Percentiles rank a stretch among this genome's conserved stretches.
Evolutionary conservation across 2,888 invertebrate genomes (phyloP).

Genomic region (Drosophila gaucha): DNA sequence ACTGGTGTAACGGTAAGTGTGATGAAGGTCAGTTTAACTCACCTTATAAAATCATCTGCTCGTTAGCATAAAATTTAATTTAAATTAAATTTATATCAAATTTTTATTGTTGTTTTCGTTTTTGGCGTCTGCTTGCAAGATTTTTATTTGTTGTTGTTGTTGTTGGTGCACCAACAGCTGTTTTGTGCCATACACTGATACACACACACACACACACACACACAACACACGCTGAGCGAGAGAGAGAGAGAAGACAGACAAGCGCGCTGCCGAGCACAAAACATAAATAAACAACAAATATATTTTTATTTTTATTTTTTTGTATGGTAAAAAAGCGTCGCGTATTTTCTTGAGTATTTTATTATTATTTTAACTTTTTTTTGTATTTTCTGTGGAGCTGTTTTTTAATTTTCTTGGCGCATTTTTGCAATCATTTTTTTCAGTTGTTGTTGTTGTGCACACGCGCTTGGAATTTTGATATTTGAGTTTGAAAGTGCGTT

Average conservation of each 20-base stretch:
- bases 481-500: constrained; percentile 24
- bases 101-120: constrained; percentile 27
- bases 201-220: not conserved
- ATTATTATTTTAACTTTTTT: constrained; percentile 20
- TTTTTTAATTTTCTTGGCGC: constrained; percentile 45
- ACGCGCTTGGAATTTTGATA: constrained; percentile 43
- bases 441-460: constrained; percentile 37
- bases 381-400: constrained; percentile 23
- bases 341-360: constrained; percentile 34
- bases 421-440: constrained; percentile 44
- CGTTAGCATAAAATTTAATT: constrained; percentile 12
- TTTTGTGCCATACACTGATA: constrained; percentile 44
- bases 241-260: constrained; percentile 9
- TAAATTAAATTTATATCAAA: constrained; percentile 9
- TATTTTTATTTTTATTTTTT: constrained; percentile 28
- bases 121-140: constrained; percentile 19
- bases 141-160: constrained; percentile 28
- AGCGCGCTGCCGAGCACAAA: constrained; percentile 31
- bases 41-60: constrained; percentile 29
- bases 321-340: constrained; percentile 26
- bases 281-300: constrained; percentile 70
- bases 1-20: constrained; percentile 1
- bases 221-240: constrained; percentile 16
- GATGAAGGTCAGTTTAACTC: constrained; percentile 27
- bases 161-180: constrained; percentile 66